phyloP scores from a whole-genome alignment of 1,140 invertebrate species.

The Ostrea edulis region DNA sequence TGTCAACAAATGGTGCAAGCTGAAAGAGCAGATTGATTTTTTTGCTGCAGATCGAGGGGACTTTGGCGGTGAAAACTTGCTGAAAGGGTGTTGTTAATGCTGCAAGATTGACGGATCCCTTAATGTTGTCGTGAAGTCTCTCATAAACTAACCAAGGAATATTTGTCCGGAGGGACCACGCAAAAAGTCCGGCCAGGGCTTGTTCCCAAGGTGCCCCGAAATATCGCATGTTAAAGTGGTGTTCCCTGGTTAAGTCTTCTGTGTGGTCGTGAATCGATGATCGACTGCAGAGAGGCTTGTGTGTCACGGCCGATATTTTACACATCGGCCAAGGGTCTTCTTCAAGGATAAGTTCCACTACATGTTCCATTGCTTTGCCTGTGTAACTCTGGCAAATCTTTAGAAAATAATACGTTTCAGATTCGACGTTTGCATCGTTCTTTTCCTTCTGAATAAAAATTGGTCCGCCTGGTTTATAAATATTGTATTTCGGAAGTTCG shows the following conservation, averaged over 20 bases:
- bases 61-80: constrained; percentile 44
- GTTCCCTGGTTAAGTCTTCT: constrained; percentile 38
- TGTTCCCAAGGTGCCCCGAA: constrained; percentile 61
- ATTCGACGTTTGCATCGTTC: constrained; percentile 38
- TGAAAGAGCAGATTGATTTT: constrained; percentile 60
- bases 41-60: constrained; percentile 57
- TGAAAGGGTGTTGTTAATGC: constrained; percentile 54
- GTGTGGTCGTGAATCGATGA: constrained; percentile 42
- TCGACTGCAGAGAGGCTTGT: constrained; percentile 37
- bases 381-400: constrained; percentile 59
- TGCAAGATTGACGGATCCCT: constrained; percentile 54
- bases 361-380: constrained; percentile 61
- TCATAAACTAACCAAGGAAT: constrained; percentile 65
- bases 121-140: constrained; percentile 64
- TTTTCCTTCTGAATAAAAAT: constrained; percentile 52
- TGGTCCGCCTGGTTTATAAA: constrained; percentile 63
- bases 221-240: constrained; percentile 54
- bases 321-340: constrained; percentile 66
- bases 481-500: constrained; percentile 61
- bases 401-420: constrained; percentile 58
- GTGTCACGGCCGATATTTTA: constrained; percentile 59
- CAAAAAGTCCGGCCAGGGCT: constrained; percentile 65
- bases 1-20: constrained; percentile 60
- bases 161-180: constrained; percentile 60
- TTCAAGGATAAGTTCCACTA: constrained; percentile 66